Evolutionary conservation across 1,140 invertebrate species (phyloP).

Genomic region (Aporrectodea caliginosa): DNA sequence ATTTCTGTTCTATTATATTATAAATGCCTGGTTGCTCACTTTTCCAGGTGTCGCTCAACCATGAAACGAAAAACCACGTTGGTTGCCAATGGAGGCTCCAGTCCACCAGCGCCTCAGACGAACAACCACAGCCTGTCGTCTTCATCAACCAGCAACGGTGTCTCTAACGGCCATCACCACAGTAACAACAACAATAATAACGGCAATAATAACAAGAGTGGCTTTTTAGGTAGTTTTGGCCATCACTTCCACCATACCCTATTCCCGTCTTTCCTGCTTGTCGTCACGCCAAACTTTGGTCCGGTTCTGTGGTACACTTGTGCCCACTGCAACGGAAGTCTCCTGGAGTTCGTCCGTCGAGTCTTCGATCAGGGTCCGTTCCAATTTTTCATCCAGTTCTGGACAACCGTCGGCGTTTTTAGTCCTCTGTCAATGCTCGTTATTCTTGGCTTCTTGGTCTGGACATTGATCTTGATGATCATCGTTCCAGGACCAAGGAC

Average conservation of each 20-base stretch:
- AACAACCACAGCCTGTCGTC: no score
- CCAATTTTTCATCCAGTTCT: conserved; percentile 37
- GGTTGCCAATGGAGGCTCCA: no score
- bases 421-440: conserved; percentile 37
- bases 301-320: conserved; percentile 40
- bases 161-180: no score
- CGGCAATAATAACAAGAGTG: no score
- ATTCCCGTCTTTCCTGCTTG: conserved; percentile 42
- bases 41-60: no score
- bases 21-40: no score
- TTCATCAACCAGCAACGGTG: no score
- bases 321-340: conserved; percentile 43
- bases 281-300: conserved; percentile 28
- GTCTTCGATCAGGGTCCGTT: conserved; percentile 4
- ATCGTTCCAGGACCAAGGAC: conserved; percentile 56
- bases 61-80: no score
- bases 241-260: conserved; percentile 39
- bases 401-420: conserved; percentile 37
- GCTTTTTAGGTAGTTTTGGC: no score
- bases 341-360: neutral
- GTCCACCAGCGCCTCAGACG: no score
- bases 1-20: no score
- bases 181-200: no score
- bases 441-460: conserved; percentile 42
- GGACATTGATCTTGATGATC: conserved; percentile 45